Conservation (phyloP, 2,888 invertebrate genomes). For the Lasioglossum pauxillum region DNA sequence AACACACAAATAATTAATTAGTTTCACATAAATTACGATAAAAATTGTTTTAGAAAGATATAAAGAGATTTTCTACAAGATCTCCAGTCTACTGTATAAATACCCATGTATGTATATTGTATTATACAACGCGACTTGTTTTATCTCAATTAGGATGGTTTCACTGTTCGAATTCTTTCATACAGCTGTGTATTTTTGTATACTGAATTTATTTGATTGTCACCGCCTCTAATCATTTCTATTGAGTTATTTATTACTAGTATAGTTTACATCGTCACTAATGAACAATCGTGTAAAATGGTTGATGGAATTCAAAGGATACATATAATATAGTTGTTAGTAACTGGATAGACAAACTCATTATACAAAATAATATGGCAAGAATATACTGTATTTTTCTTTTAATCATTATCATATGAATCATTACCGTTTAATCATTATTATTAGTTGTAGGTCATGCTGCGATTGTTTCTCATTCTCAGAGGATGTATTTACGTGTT, state of each 20-base stretch:
- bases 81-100: too few relatives aligned
- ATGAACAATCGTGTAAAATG: not conserved
- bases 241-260: not conserved
- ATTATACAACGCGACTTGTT: not conserved
- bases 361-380: constrained; percentile 61
- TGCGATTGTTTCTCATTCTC: constrained; percentile 73
- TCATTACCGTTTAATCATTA: constrained; percentile 80
- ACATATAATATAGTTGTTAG: not conserved
- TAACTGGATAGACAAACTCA: constrained; percentile 40
- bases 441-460: constrained; percentile 83
- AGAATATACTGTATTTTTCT: constrained; percentile 70
- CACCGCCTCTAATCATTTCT: not conserved
- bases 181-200: not conserved
- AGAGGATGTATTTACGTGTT: constrained; percentile 51
- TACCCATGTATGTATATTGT: not conserved
- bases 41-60: too few relatives aligned
- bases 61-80: too few relatives aligned
- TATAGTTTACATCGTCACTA: not conserved
- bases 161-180: not conserved
- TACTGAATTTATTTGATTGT: not conserved
- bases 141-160: not conserved
- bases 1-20: too few relatives aligned
- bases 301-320: constrained; percentile 11
- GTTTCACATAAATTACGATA: too few relatives aligned
- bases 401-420: constrained; percentile 83